Conservation (phyloP, 2,113 vertebrate species). For the Nothobranchius furzeri region DNA sequence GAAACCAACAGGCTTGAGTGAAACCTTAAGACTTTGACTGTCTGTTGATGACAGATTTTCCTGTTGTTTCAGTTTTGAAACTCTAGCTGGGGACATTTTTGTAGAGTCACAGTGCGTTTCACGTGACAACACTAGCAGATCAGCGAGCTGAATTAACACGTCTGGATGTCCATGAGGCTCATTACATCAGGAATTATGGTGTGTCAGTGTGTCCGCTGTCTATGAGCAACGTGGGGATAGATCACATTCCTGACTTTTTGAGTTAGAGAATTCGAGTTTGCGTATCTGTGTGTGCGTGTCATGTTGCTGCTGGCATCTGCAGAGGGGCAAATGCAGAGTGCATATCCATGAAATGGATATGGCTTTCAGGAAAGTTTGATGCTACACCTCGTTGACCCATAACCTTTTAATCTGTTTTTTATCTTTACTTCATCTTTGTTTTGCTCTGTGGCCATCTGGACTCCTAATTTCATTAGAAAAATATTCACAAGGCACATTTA, state of each 20-base stretch:
- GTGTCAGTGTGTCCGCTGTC: conserved; percentile 15
- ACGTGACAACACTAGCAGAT: conserved; percentile 1
- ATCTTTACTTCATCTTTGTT: conserved; percentile 45
- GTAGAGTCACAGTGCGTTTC: background rate
- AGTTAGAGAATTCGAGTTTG: conserved; percentile 4
- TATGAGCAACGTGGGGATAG: conserved; percentile 12
- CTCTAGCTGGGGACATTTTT: background rate
- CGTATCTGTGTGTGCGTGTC: conserved; percentile 46
- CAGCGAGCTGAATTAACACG: conserved; percentile 4
- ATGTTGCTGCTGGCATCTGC: conserved; percentile 59
- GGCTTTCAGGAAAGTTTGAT: conserved; percentile 60
- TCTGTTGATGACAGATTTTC: background rate
- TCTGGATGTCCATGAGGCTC: conserved; percentile 2
- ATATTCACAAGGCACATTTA: conserved; percentile 10
- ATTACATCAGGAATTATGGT: conserved; percentile 28
- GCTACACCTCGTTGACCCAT: conserved; percentile 70
- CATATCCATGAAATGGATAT: conserved; percentile 65
- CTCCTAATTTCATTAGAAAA: conserved; percentile 45
- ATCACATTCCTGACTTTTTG: conserved; percentile 19
- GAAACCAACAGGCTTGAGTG: background rate
- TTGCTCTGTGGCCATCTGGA: conserved; percentile 11
- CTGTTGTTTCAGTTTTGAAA: conserved; percentile 9
- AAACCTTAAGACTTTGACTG: background rate
- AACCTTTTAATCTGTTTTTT: conserved; percentile 65
- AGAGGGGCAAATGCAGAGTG: conserved; percentile 36